phyloP scores from a whole-genome alignment of 2,888 invertebrate genomes.

The Caenorhabditis wallacei region DNA sequence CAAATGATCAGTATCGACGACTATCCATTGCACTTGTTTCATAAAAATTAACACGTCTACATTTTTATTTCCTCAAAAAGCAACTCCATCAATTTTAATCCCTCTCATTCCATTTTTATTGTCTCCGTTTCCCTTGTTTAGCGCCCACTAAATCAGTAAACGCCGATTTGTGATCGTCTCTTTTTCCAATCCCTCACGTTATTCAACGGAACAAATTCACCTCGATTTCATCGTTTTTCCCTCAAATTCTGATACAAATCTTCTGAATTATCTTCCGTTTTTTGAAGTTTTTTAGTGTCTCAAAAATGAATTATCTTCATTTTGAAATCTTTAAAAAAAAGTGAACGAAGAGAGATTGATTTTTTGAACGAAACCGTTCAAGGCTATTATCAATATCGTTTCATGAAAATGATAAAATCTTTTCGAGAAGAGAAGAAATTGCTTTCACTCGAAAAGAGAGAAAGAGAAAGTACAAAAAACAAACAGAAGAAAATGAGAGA shows the following conservation, averaged over 20 bases:
- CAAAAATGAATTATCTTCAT: constrained; percentile 24
- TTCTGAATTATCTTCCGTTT: constrained; percentile 19
- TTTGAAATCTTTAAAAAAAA: not conserved
- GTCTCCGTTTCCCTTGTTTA: constrained; percentile 1
- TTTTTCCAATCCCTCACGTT: constrained; percentile 9
- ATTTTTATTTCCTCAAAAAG: constrained; percentile 9
- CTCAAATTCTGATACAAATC: constrained; percentile 26
- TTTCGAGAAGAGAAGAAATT: constrained; percentile 5
- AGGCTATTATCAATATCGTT: constrained; percentile 19
- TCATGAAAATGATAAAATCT: constrained; percentile 5
- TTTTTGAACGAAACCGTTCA: constrained; percentile 16
- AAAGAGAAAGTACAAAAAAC: constrained; percentile 53
- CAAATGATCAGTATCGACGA: too few species aligned
- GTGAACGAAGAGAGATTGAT: constrained; percentile 22
- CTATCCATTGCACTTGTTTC: constrained; percentile 10
- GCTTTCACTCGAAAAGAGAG: constrained; percentile 26
- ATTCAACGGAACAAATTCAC: constrained; percentile 24
- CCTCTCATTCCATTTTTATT: constrained; percentile 12
- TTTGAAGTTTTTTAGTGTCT: constrained; percentile 26
- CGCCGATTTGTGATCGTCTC: constrained; percentile 48
- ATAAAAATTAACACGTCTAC: constrained; percentile 4
- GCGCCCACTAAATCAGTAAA: constrained; percentile 44
- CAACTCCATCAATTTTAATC: constrained; percentile 29
- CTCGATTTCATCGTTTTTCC: constrained; percentile 27
- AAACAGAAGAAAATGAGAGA: constrained; percentile 25